Conservation (phyloP, 2,113 vertebrate species). For the Oostethus manadensis region DNA sequence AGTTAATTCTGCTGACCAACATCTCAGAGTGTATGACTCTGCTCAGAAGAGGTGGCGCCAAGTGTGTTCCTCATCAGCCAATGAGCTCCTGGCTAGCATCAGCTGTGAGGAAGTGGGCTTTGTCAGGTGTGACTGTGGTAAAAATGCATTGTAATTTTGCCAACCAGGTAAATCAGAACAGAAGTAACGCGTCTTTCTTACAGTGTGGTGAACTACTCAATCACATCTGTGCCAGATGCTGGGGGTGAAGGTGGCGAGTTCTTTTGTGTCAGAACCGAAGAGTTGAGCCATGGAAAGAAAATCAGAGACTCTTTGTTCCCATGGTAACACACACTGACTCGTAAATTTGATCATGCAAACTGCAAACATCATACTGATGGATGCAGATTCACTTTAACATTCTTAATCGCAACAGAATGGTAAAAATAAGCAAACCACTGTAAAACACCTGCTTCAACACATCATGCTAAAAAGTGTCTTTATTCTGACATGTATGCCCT, state of each 20-base stretch:
- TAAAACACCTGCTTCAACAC: no score
- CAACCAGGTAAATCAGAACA: background rate
- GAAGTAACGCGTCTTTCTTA: slow-evolving; percentile 23
- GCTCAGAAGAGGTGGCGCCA: slow-evolving; percentile 78
- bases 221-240: slow-evolving; percentile 64
- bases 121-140: slow-evolving; percentile 72
- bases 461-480: no score
- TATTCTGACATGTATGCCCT: background rate
- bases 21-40: slow-evolving; percentile 77
- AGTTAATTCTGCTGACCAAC: slow-evolving; percentile 77
- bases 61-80: slow-evolving; percentile 79
- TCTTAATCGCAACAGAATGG: no score
- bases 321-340: slow-evolving; percentile 71
- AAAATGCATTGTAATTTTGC: background rate
- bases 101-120: slow-evolving; percentile 90
- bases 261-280: slow-evolving; percentile 79
- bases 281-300: slow-evolving; percentile 75
- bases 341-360: slow-evolving; percentile 2
- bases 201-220: slow-evolving; percentile 76
- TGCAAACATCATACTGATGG: slow-evolving; percentile 1
- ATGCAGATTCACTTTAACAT: no score
- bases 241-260: slow-evolving; percentile 76
- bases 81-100: slow-evolving; percentile 78
- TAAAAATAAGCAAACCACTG: no score
- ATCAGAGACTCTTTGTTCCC: slow-evolving; percentile 79